These are phyloP conservation scores for Mechanitis messenoides DNA, from an alignment of 2,888 invertebrate species.

Conservation along the genomic window DNA sequence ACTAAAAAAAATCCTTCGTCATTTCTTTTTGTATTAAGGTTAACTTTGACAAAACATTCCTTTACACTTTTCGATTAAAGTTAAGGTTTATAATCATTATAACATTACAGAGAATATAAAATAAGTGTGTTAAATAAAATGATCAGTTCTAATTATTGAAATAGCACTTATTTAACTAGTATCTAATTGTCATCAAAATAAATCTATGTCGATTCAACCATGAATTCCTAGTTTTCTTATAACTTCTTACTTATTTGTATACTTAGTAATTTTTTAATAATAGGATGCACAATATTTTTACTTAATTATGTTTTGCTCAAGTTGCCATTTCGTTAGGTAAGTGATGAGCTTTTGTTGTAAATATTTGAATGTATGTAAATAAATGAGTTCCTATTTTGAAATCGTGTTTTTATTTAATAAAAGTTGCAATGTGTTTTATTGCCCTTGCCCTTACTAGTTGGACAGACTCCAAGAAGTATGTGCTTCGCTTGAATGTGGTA, in stretches of 20 bases:
- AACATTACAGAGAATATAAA: no score
- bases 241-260: slow-evolving; percentile 25
- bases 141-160: no score
- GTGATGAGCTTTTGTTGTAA: slow-evolving; percentile 52
- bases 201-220: background rate
- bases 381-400: slow-evolving; percentile 72
- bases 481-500: no score
- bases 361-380: slow-evolving; percentile 64
- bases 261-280: slow-evolving; percentile 25
- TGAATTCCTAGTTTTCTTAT: slow-evolving; percentile 18
- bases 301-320: slow-evolving; percentile 63
- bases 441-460: no score
- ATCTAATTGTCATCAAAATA: background rate
- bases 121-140: no score
- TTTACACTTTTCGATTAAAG: no score
- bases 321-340: slow-evolving; percentile 62
- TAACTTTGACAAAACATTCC: no score
- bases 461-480: no score
- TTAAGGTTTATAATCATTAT: no score
- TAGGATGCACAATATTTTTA: slow-evolving; percentile 41
- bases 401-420: slow-evolving; percentile 48
- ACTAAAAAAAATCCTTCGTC: background rate
- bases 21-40: slow-evolving; percentile 18
- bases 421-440: background rate
- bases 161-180: no score